These are phyloP conservation scores for Psittacus erithacus DNA, from an alignment of 2,113 vertebrate species.

Conservation along the genomic window DNA sequence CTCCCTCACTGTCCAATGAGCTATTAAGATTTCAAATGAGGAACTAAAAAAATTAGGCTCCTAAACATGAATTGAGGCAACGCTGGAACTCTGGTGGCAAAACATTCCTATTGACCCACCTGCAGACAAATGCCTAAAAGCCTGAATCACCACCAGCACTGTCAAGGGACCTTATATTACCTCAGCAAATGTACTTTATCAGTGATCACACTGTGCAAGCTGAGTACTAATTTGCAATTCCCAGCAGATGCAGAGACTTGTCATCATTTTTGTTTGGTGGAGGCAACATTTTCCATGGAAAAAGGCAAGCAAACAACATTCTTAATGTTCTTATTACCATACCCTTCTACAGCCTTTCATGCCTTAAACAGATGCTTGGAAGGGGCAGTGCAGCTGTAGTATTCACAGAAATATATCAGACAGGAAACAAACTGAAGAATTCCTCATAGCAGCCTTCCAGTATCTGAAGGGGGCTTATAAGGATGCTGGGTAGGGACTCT, in stretches of 20 bases:
- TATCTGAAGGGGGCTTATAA: too few relatives aligned
- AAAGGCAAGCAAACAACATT: constrained; percentile 33
- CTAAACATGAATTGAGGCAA: not conserved
- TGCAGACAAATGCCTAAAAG: constrained; percentile 27
- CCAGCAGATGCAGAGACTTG: constrained; percentile 41
- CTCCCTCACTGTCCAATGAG: not conserved
- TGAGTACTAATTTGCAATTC: constrained; percentile 33
- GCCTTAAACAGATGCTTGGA: constrained; percentile 20
- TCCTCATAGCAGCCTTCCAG: not conserved
- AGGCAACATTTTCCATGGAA: constrained; percentile 44
- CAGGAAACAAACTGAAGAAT: not conserved
- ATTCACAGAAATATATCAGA: not conserved
- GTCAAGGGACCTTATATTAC: not conserved
- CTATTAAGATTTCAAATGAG: not conserved
- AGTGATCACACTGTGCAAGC: constrained; percentile 14
- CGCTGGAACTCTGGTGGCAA: not conserved
- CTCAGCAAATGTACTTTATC: constrained; percentile 44
- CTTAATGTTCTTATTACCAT: not conserved
- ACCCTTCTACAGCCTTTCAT: not conserved
- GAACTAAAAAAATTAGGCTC: not conserved
- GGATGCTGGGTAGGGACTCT: too few relatives aligned
- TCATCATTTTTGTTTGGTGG: constrained; percentile 24
- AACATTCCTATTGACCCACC: not conserved
- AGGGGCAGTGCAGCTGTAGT: not conserved
- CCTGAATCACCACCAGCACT: not conserved